phyloP scores from a whole-genome alignment of 2,113 vertebrate species.

The Pitta sordida region DNA sequence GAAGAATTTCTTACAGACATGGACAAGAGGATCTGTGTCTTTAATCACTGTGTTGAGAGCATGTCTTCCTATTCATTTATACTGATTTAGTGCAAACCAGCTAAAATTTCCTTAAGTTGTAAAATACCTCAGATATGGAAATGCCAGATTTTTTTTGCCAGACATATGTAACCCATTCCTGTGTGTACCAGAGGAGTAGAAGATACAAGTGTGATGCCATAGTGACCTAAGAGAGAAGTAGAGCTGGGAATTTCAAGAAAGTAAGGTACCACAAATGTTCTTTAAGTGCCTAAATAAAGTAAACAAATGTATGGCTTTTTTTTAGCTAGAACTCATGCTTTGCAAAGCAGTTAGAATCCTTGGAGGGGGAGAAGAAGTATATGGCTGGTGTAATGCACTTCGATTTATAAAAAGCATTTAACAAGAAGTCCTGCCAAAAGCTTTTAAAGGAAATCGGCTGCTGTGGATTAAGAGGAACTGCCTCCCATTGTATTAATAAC shows the following conservation, averaged over 20 bases:
- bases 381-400: slow-evolving; percentile 13
- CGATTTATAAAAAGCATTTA: slow-evolving; percentile 46
- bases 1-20: background rate
- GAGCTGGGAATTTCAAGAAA: background rate
- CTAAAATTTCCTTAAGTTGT: background rate
- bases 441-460: slow-evolving; percentile 33
- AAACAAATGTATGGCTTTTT: background rate
- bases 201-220: background rate
- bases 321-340: background rate
- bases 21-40: background rate
- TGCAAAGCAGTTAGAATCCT: background rate
- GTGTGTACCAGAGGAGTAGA: background rate
- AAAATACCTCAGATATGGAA: background rate
- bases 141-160: background rate
- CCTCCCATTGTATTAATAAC: slow-evolving; percentile 40
- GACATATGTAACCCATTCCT: background rate
- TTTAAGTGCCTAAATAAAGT: background rate
- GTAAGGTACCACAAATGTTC: background rate
- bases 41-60: background rate
- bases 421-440: slow-evolving; percentile 25
- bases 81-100: background rate
- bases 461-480: background rate
- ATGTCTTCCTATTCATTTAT: too few species aligned
- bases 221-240: background rate
- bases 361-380: background rate